These are phyloP conservation scores for Lamellibrachia satsuma DNA, from an alignment of 2,888 invertebrate genomes.

Conservation along the genomic window DNA sequence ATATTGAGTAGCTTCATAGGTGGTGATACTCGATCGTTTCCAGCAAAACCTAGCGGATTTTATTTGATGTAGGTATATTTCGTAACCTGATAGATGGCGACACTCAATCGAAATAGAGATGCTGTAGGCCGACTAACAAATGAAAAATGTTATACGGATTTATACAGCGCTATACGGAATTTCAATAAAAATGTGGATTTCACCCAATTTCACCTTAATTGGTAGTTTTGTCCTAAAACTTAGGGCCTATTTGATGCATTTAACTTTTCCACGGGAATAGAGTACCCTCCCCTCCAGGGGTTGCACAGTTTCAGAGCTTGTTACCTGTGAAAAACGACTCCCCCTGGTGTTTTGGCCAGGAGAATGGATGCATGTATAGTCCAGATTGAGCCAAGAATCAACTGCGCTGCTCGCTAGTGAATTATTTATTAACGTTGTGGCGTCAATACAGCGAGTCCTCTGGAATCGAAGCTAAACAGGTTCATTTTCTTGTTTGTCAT, in stretches of 20 bases:
- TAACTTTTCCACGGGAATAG: not conserved
- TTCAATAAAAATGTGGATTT: too few species aligned
- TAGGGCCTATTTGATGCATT: not conserved
- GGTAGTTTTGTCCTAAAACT: too few species aligned
- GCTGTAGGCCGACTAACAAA: too few species aligned
- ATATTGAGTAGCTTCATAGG: too few species aligned
- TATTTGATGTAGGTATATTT: too few species aligned
- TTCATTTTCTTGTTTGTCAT: not conserved
- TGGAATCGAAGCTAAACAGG: not conserved
- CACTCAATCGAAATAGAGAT: too few species aligned
- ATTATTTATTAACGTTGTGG: slow-evolving; percentile 1
- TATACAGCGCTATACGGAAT: too few species aligned
- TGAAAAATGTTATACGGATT: too few species aligned
- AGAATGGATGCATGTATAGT: not conserved
- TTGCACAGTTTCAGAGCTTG: not conserved
- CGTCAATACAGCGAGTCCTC: not conserved
- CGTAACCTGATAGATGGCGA: too few species aligned
- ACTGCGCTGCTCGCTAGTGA: not conserved
- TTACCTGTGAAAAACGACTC: not conserved
- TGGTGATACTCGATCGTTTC: too few species aligned
- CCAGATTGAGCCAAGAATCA: not conserved
- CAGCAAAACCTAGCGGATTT: too few species aligned
- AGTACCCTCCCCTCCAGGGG: not conserved
- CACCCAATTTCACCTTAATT: too few species aligned
- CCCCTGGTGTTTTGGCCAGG: not conserved